phyloP scores from a whole-genome alignment of 1,140 invertebrate genomes.

The Forficula auricularia region DNA sequence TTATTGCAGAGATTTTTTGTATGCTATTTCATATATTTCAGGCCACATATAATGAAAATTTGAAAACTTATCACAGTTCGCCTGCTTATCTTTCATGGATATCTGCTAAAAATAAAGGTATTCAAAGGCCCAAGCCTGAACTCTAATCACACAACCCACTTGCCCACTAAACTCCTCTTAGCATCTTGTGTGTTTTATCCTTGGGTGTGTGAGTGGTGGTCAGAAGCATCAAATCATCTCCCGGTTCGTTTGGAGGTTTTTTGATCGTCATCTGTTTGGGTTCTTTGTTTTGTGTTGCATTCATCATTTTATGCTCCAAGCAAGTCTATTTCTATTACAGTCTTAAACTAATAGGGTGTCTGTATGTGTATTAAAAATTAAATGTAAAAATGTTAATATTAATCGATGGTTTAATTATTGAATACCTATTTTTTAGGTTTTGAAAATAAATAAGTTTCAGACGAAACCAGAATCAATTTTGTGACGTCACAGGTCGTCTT shows the following conservation, averaged over 20 bases:
- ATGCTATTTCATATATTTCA: slow-evolving; percentile 11
- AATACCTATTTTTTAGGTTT: too few species aligned
- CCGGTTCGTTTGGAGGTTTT: background rate
- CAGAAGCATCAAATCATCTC: background rate
- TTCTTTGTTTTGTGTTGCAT: background rate
- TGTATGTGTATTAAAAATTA: too few species aligned
- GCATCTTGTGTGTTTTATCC: background rate
- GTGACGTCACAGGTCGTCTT: too few species aligned
- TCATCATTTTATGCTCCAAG: background rate
- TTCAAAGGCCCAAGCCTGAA: slow-evolving; percentile 1
- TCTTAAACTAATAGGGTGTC: too few species aligned
- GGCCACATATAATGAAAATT: slow-evolving; percentile 34
- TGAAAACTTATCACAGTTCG: slow-evolving; percentile 45
- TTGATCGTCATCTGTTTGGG: background rate
- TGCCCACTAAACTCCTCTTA: background rate
- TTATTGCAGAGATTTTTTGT: too few species aligned
- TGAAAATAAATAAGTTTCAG: too few species aligned
- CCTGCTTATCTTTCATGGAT: slow-evolving; percentile 42
- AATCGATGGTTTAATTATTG: too few species aligned
- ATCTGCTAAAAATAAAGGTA: slow-evolving; percentile 35
- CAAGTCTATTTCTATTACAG: background rate
- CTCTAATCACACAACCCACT: background rate
- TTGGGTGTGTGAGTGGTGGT: background rate
- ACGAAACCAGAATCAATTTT: too few species aligned
- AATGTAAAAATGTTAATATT: too few species aligned